phyloP scores from a whole-genome alignment of 2,888 invertebrate genomes.

The Microdon myrmicae region DNA sequence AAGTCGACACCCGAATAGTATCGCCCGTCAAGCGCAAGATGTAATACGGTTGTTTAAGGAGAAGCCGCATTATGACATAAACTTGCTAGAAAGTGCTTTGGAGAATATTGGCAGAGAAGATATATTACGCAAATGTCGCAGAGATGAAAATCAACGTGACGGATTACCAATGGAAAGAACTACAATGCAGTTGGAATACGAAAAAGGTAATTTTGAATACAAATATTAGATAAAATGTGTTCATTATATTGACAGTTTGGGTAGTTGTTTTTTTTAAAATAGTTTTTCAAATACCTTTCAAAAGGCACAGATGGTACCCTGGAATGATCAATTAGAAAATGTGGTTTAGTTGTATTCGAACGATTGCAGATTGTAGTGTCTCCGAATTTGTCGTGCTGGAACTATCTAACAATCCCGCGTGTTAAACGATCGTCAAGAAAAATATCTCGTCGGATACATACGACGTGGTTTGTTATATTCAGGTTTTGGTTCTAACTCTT shows the following conservation, averaged over 20 bases:
- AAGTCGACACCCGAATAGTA: slow-evolving; percentile 77
- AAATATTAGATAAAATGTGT: slow-evolving; percentile 27
- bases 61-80: slow-evolving; percentile 65
- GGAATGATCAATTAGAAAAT: neutral
- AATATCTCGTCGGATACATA: too few species aligned
- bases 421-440: too few species aligned
- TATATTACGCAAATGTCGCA: slow-evolving; percentile 85
- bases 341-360: too few species aligned
- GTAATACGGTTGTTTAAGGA: slow-evolving; percentile 73
- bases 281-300: slow-evolving; percentile 69
- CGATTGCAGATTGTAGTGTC: too few species aligned
- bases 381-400: too few species aligned
- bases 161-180: slow-evolving; percentile 55
- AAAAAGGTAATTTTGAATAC: slow-evolving; percentile 19
- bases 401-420: too few species aligned
- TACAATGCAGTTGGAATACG: slow-evolving; percentile 15
- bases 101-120: slow-evolving; percentile 89
- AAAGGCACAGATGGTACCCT: slow-evolving; percentile 64
- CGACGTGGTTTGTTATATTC: too few species aligned
- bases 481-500: too few species aligned
- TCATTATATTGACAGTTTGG: slow-evolving; percentile 39
- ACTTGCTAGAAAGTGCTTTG: slow-evolving; percentile 82
- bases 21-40: slow-evolving; percentile 79
- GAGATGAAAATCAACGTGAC: slow-evolving; percentile 47
- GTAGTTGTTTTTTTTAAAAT: slow-evolving; percentile 55